Evolutionary conservation across 2,888 invertebrate genomes (phyloP).

Genomic region (Acanthosoma haemorrhoidale): DNA sequence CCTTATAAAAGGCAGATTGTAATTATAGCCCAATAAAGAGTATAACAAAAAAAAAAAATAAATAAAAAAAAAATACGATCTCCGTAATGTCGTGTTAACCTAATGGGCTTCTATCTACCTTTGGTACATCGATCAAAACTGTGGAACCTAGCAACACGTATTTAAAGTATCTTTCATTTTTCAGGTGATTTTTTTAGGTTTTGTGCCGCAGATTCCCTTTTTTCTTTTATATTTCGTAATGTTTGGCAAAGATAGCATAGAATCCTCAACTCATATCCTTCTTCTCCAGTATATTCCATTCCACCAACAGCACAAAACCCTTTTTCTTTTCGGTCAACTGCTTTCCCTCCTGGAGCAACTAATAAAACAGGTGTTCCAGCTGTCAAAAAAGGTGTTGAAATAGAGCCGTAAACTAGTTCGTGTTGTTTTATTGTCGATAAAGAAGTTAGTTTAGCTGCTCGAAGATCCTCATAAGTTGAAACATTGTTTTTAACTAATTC

Average conservation of each 20-base stretch:
- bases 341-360: background rate
- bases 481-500: too few relatives aligned
- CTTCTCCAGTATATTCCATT: background rate
- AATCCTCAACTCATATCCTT: background rate
- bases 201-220: background rate
- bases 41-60: too few relatives aligned
- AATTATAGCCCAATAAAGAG: too few relatives aligned
- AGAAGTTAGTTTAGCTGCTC: background rate
- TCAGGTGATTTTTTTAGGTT: background rate
- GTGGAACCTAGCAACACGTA: too few relatives aligned
- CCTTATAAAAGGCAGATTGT: too few relatives aligned
- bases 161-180: too few relatives aligned
- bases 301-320: background rate
- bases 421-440: background rate
- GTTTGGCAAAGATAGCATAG: background rate
- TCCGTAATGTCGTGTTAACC: too few relatives aligned
- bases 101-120: too few relatives aligned
- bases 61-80: too few relatives aligned
- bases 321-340: background rate
- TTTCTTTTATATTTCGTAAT: too few relatives aligned
- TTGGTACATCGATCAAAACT: too few relatives aligned
- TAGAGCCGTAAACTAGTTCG: background rate
- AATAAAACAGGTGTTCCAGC: background rate
- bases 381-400: background rate
- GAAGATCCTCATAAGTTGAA: too few relatives aligned